These are phyloP conservation scores for Salvelinus fontinalis DNA, from an alignment of 2,113 vertebrate genomes.

Conservation along the genomic window DNA sequence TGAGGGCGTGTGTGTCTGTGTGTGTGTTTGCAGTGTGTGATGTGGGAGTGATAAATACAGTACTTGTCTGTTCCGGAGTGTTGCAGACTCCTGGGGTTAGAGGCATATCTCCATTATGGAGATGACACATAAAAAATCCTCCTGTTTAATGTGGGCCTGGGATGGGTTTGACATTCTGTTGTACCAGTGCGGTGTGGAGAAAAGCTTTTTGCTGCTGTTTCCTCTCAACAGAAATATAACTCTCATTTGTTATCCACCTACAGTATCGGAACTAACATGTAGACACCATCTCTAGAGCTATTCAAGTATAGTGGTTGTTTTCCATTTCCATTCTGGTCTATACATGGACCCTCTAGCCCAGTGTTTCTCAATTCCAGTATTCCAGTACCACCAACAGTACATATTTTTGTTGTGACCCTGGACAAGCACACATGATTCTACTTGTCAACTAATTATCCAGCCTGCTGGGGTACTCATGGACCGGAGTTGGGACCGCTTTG, in stretches of 20 bases:
- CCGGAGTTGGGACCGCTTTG: neutral
- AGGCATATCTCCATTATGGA: constrained; percentile 1
- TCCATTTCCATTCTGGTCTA: too few relatives aligned
- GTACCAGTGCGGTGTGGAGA: neutral
- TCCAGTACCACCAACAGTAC: too few relatives aligned
- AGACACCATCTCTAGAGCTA: too few relatives aligned
- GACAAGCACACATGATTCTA: too few relatives aligned
- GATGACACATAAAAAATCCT: neutral
- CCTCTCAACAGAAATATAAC: neutral
- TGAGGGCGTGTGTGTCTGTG: neutral
- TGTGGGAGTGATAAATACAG: constrained; percentile 1
- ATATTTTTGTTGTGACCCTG: too few relatives aligned
- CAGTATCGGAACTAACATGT: too few relatives aligned
- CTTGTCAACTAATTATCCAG: too few relatives aligned
- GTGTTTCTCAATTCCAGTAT: too few relatives aligned
- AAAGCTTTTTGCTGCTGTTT: neutral
- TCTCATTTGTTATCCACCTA: too few relatives aligned
- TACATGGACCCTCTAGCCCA: too few relatives aligned
- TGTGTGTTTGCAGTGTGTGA: neutral
- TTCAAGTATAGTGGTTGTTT: too few relatives aligned
- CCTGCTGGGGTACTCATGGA: too few relatives aligned
- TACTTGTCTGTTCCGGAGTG: constrained; percentile 12
- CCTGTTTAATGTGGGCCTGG: neutral
- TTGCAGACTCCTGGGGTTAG: neutral
- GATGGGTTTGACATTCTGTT: neutral